These are phyloP conservation scores for Myiopsitta monachus DNA, from an alignment of 2,113 vertebrate genomes.

Conservation along the genomic window DNA sequence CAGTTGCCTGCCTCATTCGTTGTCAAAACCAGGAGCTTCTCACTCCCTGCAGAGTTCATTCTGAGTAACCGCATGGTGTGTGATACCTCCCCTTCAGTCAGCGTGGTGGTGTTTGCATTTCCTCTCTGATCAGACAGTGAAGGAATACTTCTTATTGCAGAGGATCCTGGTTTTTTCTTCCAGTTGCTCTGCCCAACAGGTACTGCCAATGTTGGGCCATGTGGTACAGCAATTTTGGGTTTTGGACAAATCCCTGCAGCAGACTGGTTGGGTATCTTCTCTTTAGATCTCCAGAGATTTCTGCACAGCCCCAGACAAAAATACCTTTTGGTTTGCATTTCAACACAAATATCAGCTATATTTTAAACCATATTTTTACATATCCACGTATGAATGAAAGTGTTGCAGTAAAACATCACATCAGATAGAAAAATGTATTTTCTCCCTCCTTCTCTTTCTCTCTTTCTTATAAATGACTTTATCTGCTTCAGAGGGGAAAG, in stretches of 20 bases:
- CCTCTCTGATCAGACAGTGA: neutral
- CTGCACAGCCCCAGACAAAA: neutral
- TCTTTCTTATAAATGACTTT: neutral
- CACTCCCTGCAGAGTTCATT: neutral
- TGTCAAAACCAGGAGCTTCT: constrained; percentile 47
- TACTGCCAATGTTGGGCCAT: neutral
- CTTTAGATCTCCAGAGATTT: neutral
- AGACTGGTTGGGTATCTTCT: neutral
- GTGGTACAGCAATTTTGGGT: neutral
- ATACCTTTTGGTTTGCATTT: neutral
- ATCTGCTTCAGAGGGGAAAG: constrained; percentile 14
- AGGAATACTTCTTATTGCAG: neutral
- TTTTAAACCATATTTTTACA: neutral
- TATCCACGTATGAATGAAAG: neutral
- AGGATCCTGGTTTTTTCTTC: neutral
- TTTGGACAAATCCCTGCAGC: neutral
- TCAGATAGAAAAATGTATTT: neutral
- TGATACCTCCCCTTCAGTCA: neutral
- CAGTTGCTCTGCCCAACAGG: neutral
- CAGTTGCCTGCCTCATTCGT: constrained; percentile 12
- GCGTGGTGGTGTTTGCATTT: neutral
- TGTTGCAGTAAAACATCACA: neutral
- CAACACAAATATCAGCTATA: neutral
- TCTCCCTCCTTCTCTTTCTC: neutral
- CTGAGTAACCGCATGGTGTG: constrained; percentile 6